Evolutionary conservation across 1,140 invertebrate genomes (phyloP), one percentile per base, ranked within the genome.

Genomic region (Calycopis cecrops): DNA sequence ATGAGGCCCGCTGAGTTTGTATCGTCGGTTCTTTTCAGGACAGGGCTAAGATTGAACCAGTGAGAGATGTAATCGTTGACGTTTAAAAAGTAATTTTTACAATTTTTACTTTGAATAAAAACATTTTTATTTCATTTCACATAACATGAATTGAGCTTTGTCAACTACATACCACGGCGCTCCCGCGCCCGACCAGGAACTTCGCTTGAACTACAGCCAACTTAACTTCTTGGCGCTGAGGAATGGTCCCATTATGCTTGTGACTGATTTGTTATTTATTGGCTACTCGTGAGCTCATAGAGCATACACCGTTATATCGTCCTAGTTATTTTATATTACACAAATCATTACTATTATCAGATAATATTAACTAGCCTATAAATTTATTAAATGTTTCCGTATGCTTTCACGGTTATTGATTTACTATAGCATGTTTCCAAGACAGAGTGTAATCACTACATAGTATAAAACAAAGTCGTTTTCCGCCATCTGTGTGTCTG

Each of bases 241-340:
- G 65, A 76, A 81, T 73, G 67, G 68, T 67, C 62, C 75, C 72
- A 79, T 79, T 80, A 79, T 83, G 73, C 74, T 66, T 64, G 72
- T 73, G 79, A 80, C 77, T 79, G 74, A 83, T 82, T 80, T 75
- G 69, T 77, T 79, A 82, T 82, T 82, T 82, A 82, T 82, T 79
- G 69, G 67, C 62, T 71, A 71, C 70, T 69, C 73, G 69, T 71
- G 73, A 67, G 63, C 63, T 65, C 63, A 63, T 62, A 62, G 73
- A 67, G 63, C 63, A 64, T 62, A 63, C 63, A 62, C 52, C 60
- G 49, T 52, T 60, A 55, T 17, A 33, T 12, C 28, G 21, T 49
- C 14, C 48, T 42, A 47, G 55, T 51, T 51, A 57, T 57, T 52
- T 51, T 51, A 12, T 42, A 51, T 52, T 12, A 16, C 38, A 12